A percentile compares a stretch with the other conserved stretches of the same genome.
phyloP scores from a whole-genome alignment of 2,113 vertebrate genomes.

The Mesoclemmys tuberculata region DNA sequence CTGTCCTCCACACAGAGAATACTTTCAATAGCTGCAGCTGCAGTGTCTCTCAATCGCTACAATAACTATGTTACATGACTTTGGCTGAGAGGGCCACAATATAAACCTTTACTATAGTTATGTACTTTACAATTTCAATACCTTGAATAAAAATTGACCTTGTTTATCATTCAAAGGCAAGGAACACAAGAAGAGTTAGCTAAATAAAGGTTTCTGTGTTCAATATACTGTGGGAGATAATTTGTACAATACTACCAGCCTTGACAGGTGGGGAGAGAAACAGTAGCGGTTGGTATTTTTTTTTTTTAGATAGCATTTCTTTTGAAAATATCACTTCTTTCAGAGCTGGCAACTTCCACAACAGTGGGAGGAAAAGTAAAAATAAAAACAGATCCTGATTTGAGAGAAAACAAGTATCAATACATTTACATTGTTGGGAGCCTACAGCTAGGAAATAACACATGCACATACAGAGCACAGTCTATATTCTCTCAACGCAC shows the following conservation, averaged over 20 bases:
- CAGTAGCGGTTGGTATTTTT: not conserved
- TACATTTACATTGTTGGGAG: not conserved
- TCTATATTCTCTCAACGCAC: accelerated
- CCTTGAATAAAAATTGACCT: not conserved
- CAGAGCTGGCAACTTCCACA: not conserved
- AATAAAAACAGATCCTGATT: not conserved
- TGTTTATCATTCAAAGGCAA: conserved; percentile 12
- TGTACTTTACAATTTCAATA: conserved; percentile 26
- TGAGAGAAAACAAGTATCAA: not conserved
- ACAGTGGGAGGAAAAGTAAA: not conserved
- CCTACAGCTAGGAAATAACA: not conserved
- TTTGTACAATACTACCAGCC: not conserved
- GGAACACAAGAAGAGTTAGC: not conserved
- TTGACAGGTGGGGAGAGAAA: not conserved
- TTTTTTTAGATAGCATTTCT: not conserved
- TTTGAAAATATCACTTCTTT: not conserved
- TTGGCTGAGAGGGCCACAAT: not conserved
- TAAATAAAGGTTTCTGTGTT: not conserved
- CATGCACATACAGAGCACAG: accelerated
- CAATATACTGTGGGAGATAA: not conserved
- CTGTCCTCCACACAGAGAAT: not conserved
- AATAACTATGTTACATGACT: not conserved
- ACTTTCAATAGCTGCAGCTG: not conserved
- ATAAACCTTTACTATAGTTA: not conserved
- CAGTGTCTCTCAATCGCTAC: not conserved